phyloP scores from a whole-genome alignment of 2,113 vertebrate genomes.

The Lates calcarifer region DNA sequence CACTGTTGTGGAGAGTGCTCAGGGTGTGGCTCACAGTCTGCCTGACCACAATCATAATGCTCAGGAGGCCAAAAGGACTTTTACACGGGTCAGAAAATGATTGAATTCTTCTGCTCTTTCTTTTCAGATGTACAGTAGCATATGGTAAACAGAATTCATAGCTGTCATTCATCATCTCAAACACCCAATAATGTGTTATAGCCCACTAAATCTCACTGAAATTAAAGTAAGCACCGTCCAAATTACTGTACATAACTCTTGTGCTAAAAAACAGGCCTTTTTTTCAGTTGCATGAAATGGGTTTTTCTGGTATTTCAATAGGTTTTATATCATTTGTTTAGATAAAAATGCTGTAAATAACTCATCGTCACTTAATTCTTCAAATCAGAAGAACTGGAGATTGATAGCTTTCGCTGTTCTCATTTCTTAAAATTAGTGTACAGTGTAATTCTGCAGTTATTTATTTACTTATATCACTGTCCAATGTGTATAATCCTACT shows the following conservation, averaged over 20 bases:
- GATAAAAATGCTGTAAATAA: background rate
- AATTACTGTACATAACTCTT: background rate
- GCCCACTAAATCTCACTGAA: no score
- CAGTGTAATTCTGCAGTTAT: background rate
- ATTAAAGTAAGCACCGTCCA: background rate
- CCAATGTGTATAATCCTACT: background rate
- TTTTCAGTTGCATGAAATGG: no score
- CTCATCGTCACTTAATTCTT: background rate
- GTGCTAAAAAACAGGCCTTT: no score
- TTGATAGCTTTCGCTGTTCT: background rate
- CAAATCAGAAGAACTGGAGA: background rate
- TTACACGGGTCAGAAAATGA: slow-evolving; percentile 86
- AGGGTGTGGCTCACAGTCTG: slow-evolving; percentile 83
- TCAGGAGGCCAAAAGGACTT: slow-evolving; percentile 88
- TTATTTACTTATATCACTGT: background rate
- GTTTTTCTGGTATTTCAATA: no score
- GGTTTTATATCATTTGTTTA: no score
- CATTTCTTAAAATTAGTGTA: no score
- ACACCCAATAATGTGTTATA: background rate
- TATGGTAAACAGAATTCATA: background rate
- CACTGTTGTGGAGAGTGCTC: slow-evolving; percentile 87
- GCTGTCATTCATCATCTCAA: background rate
- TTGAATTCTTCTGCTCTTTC: background rate
- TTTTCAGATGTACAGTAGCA: background rate
- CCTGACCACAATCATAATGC: slow-evolving; percentile 87